Evolutionary conservation across 2,797 vertebrate genomes (phyloP).

Genomic region (Poecilia wingei): DNA sequence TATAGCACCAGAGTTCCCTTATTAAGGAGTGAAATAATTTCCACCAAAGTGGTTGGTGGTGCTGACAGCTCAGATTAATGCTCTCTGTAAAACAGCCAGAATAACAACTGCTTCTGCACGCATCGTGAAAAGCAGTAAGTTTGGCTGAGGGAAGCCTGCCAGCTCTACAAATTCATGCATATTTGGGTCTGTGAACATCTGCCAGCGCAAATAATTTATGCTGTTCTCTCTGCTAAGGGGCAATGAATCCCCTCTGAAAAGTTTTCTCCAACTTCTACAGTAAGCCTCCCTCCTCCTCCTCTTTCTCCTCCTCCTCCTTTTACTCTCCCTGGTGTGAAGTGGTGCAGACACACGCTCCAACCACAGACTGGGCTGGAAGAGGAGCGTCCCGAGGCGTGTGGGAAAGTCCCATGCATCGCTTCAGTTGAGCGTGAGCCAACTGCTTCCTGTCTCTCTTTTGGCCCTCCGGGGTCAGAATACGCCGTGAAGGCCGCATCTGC

Average conservation of each 20-base stretch:
- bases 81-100: constrained; percentile 72
- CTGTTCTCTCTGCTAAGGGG: constrained; percentile 80
- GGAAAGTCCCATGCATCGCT: constrained; percentile 74
- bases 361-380: constrained; percentile 63
- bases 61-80: constrained; percentile 80
- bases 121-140: constrained; percentile 78
- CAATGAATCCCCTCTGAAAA: constrained; percentile 79
- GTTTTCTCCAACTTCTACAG: constrained; percentile 76
- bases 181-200: constrained; percentile 89
- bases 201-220: constrained; percentile 87
- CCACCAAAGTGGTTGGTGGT: constrained; percentile 74
- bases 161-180: constrained; percentile 87
- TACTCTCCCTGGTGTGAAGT: constrained; percentile 65
- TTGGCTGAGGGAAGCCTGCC: constrained; percentile 78
- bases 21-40: constrained; percentile 82
- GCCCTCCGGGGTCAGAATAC: constrained; percentile 60
- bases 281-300: constrained; percentile 16
- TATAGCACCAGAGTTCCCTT: constrained; percentile 77
- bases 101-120: constrained; percentile 81
- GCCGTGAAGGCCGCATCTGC: constrained; percentile 62
- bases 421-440: constrained; percentile 67
- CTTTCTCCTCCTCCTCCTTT: not conserved
- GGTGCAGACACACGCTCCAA: constrained; percentile 75
- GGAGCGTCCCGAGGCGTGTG: constrained; percentile 67
- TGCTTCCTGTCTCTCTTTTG: constrained; percentile 72